Percentiles rank a stretch among this genome's conserved stretches.
Conservation (phyloP, 1,140 invertebrate species). For the Bilobella aurantiaca region DNA sequence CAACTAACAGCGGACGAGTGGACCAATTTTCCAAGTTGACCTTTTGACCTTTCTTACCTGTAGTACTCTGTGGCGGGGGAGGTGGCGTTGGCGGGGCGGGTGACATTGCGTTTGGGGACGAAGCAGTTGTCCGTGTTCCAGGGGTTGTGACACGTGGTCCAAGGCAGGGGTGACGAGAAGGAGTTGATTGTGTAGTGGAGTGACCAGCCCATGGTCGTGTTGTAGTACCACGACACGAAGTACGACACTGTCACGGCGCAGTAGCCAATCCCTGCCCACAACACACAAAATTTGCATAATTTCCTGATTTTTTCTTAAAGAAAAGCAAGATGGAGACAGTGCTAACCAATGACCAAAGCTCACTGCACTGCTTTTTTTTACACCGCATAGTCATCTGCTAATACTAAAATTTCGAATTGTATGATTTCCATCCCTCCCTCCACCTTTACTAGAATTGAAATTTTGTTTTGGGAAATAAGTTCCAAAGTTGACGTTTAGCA, state of each 20-base stretch:
- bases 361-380: too few relatives aligned
- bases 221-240: slow-evolving; percentile 85
- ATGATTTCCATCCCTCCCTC: background rate
- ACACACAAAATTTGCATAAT: background rate
- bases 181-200: slow-evolving; percentile 69
- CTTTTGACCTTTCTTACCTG: slow-evolving; percentile 19
- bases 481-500: too few relatives aligned
- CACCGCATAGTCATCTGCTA: too few relatives aligned
- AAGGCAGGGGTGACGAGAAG: slow-evolving; percentile 61
- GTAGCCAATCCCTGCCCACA: slow-evolving; percentile 65
- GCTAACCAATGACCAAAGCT: too few relatives aligned
- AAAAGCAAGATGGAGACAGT: too few relatives aligned
- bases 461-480: slow-evolving; percentile 2
- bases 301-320: too few relatives aligned
- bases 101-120: slow-evolving; percentile 36
- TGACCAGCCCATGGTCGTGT: slow-evolving; percentile 83
- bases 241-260: slow-evolving; percentile 75
- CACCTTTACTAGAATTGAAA: background rate
- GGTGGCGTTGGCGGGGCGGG: slow-evolving; percentile 40
- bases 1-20: background rate
- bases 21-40: background rate
- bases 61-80: slow-evolving; percentile 58
- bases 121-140: slow-evolving; percentile 76
- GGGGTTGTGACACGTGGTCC: slow-evolving; percentile 70
- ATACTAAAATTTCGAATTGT: background rate